These are phyloP conservation scores for Peromyscus leucopus DNA, from an alignment of 2,113 vertebrate species.

Conservation along the genomic window DNA sequence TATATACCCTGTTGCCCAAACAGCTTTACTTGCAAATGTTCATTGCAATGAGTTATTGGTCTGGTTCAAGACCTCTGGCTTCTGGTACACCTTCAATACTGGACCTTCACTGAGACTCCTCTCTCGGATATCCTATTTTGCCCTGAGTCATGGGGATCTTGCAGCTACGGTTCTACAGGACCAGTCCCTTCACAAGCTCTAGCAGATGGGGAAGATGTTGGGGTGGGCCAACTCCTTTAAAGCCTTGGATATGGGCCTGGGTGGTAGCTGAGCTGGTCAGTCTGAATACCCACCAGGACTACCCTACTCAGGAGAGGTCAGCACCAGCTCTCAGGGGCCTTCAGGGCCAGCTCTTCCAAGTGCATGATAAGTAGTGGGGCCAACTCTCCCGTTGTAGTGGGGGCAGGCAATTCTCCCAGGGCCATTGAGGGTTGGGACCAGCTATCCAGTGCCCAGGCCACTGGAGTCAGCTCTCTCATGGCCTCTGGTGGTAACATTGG, in stretches of 20 bases:
- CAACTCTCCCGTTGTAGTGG: no score
- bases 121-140: background rate
- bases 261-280: background rate
- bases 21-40: background rate
- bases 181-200: background rate
- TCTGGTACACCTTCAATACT: background rate
- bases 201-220: background rate
- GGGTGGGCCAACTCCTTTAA: background rate
- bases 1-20: background rate
- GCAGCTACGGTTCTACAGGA: background rate
- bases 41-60: background rate
- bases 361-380: background rate
- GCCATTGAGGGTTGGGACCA: background rate
- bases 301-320: background rate
- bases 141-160: background rate
- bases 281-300: background rate
- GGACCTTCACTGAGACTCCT: background rate
- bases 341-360: background rate
- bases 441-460: background rate
- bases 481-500: background rate
- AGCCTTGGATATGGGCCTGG: background rate
- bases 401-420: no score
- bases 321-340: background rate
- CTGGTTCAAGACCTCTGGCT: background rate
- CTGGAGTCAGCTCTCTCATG: background rate